Percentiles rank a stretch among this genome's conserved stretches.
Conservation (phyloP, 92 coral and sea anemone genomes). For the Bergia puertoricense region DNA sequence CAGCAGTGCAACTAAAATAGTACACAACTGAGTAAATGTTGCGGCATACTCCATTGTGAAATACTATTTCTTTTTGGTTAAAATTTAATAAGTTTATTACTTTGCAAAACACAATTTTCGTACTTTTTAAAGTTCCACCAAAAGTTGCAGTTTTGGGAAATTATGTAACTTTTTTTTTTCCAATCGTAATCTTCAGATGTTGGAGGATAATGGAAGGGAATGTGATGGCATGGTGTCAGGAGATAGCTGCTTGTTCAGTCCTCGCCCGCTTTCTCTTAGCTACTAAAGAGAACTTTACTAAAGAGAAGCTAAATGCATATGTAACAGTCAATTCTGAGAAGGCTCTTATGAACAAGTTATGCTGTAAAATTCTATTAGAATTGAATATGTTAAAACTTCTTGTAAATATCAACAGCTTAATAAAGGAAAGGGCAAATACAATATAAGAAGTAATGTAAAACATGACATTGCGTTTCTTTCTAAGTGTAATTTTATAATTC, state of each 20-base stretch:
- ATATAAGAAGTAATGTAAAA: background rate
- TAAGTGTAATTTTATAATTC: background rate
- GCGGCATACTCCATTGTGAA: background rate
- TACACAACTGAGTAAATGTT: background rate
- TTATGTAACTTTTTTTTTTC: slow-evolving; percentile 16
- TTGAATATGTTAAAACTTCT: slow-evolving; percentile 21
- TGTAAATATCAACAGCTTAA: slow-evolving; percentile 25
- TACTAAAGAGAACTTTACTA: slow-evolving; percentile 1
- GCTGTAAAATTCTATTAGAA: slow-evolving; percentile 11
- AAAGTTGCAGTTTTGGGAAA: background rate
- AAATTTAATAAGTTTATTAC: background rate
- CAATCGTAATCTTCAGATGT: slow-evolving; percentile 44
- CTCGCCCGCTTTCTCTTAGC: slow-evolving; percentile 17
- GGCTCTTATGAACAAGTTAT: background rate
- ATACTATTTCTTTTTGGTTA: background rate
- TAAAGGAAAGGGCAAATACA: slow-evolving; percentile 5
- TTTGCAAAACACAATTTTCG: background rate
- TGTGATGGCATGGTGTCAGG: slow-evolving; percentile 50
- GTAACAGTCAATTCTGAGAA: background rate
- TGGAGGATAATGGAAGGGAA: slow-evolving; percentile 31
- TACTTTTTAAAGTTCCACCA: background rate
- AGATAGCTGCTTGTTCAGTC: slow-evolving; percentile 24
- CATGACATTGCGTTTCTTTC: background rate
- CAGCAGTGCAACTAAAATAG: background rate
- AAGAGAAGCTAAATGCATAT: background rate